These are phyloP conservation scores for Parazoanthus swiftii DNA, from an alignment of 92 coral and sea anemone genomes.

Conservation along the genomic window DNA sequence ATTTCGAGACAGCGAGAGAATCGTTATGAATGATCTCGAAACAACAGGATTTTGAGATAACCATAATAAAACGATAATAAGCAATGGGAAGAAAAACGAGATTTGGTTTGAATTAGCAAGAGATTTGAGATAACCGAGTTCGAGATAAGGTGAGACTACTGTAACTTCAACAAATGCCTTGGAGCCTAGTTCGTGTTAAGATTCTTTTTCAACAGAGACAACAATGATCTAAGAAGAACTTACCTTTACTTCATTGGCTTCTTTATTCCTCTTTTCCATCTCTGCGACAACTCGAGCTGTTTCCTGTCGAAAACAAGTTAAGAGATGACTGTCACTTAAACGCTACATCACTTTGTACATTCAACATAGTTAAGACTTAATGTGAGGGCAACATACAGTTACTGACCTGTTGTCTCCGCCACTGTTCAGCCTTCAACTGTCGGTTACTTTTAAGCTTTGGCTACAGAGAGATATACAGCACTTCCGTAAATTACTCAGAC, in stretches of 20 bases:
- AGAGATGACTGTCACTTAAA: background rate
- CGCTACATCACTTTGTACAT: background rate
- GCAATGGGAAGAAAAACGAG: no score
- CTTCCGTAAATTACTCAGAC: no score
- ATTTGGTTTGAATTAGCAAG: no score
- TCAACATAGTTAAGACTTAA: background rate
- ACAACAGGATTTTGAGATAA: no score
- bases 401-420: slow-evolving; percentile 70
- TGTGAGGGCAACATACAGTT: background rate
- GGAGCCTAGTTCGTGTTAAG: no score
- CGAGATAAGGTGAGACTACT: no score
- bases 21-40: no score
- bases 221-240: background rate
- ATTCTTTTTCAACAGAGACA: no score
- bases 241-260: slow-evolving; percentile 39
- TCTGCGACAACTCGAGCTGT: slow-evolving; percentile 65
- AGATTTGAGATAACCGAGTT: no score
- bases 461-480: slow-evolving; percentile 20
- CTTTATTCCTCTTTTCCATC: slow-evolving; percentile 53
- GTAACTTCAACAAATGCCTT: no score
- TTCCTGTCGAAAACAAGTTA: slow-evolving; percentile 43
- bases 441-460: slow-evolving; percentile 64
- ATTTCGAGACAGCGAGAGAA: no score
- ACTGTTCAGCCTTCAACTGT: slow-evolving; percentile 70
- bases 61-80: no score